Base-by-base conservation (phyloP, 2,113 vertebrate genomes). In the Calonectris borealis region DNA sequence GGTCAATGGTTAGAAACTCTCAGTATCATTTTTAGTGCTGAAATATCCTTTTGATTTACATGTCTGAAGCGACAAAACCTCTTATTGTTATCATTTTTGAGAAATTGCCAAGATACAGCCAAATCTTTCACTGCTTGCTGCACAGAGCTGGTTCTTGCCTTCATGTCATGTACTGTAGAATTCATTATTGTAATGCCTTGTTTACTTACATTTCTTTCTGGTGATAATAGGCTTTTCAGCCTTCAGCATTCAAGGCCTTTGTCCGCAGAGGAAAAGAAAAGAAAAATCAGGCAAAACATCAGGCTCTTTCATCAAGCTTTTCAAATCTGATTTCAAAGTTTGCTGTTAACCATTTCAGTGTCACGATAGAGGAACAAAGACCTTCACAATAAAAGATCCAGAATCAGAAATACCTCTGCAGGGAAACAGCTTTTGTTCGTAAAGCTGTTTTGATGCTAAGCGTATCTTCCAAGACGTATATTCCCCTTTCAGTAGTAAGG, bases 171-270 rank as follows among this genome's bases (percentile, higher is more conserved):
- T 75, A 90, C 71, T 76, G 76, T 93, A 95, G 94, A 97, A 96
- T 94, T 97, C 93, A 95, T 97, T 97, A 95, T 83, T 94, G 94
- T 96, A 97, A 97, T 95, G 93, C 89, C 91, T 96, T 97, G 96
- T 97, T 97, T 97, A 95, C 96, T 97, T 95, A 96, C 92, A 92
- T 95, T 97, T 96, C 92, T 96, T 94, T 94, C 93, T 90, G 72
- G 86, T 86, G 85, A 94, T 96, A 97, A 97, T 96, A 96, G 78
- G 89, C 93, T 97, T 96, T 95, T 96, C 94, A 96, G 87, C 69
- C 93, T 90, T 96, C 90, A 85, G 83, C 84, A 86, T 95, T 96
- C 96, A 94, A 97, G 95, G 95, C 84, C 90, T 91, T 97, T 96
- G 96, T 96, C 95, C 68, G 0, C 51, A 86, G 89, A 96, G 83